Percentiles rank a stretch among this genome's conserved stretches.
Conservation (phyloP, 2,797 vertebrate genomes). For the Xenops minutus region DNA sequence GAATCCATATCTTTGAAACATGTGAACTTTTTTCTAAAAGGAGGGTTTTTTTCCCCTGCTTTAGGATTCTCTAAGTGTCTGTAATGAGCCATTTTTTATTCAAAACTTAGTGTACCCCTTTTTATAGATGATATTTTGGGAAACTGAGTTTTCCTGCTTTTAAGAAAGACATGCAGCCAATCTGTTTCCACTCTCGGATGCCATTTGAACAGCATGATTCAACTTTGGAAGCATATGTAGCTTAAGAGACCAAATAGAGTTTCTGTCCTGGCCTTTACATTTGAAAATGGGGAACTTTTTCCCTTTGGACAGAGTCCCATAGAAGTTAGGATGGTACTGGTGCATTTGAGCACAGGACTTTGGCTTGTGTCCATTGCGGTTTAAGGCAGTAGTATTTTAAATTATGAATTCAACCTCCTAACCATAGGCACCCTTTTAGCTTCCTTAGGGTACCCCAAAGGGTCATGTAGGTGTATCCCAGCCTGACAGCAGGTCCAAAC, state of each 20-base stretch:
- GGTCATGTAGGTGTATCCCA: not conserved
- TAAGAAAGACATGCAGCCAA: not conserved
- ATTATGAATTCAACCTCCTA: not conserved
- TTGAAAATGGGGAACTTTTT: not conserved
- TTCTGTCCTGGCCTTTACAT: not conserved
- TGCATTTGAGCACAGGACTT: not conserved
- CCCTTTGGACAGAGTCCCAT: not conserved
- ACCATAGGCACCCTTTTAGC: not conserved
- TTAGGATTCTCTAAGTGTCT: not conserved
- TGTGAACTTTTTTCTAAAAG: not conserved
- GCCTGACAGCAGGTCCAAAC: not conserved
- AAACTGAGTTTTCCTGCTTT: conserved; percentile 18
- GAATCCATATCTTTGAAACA: not conserved
- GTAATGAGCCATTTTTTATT: not conserved
- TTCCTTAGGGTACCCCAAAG: not conserved
- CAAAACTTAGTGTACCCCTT: conserved; percentile 9
- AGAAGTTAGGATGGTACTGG: not conserved
- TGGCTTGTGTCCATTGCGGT: not conserved
- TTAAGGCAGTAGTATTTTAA: not conserved
- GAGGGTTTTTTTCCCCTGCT: not conserved
- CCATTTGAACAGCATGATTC: conserved; percentile 2
- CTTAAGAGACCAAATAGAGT: not conserved
- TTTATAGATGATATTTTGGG: conserved; percentile 14
- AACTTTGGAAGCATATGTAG: conserved; percentile 8
- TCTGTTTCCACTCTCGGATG: conserved; percentile 34